Evolutionary conservation across 2,797 vertebrate species (phyloP).

Genomic region (Pantherophis alleghaniensis): DNA sequence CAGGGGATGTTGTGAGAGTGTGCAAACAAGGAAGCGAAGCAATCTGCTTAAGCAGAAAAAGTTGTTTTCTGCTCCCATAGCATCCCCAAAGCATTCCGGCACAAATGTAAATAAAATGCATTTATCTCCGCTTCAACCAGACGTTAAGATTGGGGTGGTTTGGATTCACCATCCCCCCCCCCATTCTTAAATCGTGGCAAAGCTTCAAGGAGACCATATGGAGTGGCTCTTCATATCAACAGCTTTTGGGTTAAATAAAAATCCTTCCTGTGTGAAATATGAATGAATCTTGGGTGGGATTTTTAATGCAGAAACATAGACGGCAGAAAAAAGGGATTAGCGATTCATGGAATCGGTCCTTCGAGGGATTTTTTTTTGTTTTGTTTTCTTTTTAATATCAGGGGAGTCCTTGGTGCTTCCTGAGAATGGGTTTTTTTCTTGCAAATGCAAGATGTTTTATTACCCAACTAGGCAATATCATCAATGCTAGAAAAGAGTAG

Average conservation of each 20-base stretch:
- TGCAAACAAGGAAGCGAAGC: background rate
- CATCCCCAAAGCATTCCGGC: background rate
- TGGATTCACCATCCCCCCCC: background rate
- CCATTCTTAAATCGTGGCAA: background rate
- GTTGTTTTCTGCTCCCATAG: no score
- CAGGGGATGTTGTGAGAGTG: background rate
- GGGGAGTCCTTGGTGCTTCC: background rate
- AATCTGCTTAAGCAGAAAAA: background rate
- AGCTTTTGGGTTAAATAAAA: slow-evolving; percentile 17
- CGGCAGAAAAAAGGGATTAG: background rate
- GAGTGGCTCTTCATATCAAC: background rate
- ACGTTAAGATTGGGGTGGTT: rapidly evolving
- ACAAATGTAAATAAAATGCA: background rate
- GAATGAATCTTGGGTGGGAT: background rate
- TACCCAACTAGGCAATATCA: background rate
- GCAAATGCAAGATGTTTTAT: background rate
- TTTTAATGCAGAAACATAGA: background rate
- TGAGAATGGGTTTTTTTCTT: background rate
- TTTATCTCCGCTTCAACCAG: background rate
- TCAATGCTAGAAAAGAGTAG: background rate
- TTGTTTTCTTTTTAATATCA: background rate
- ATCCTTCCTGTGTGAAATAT: background rate
- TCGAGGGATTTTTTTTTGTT: background rate
- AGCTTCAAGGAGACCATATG: background rate
- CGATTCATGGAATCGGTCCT: background rate